Conservation (phyloP, 2,888 invertebrate species). For the Ichneumoninae sp. region DNA sequence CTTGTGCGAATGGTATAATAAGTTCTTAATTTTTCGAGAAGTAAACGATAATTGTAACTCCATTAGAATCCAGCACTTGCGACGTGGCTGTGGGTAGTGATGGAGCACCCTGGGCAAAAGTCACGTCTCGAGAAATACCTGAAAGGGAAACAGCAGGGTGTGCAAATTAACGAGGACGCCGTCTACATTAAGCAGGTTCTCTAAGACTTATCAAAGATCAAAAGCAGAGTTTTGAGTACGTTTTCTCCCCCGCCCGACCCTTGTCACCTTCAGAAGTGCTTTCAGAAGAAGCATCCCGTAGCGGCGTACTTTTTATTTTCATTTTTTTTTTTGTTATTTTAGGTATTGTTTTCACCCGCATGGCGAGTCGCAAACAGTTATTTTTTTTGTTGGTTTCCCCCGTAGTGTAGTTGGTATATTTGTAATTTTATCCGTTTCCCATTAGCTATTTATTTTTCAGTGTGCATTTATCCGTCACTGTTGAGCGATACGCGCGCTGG, state of each 20-base stretch:
- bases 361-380: constrained; percentile 40
- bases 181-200: constrained; percentile 80
- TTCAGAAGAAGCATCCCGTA: constrained; percentile 46
- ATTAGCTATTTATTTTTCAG: constrained; percentile 1
- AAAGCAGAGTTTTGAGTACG: constrained; percentile 62
- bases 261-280: constrained; percentile 42
- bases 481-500: constrained; percentile 10
- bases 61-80: constrained; percentile 85
- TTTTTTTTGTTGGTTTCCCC: constrained; percentile 12
- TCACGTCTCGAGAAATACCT: constrained; percentile 80
- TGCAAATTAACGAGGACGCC: constrained; percentile 78
- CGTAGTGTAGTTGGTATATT: constrained; percentile 2
- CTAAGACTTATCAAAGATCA: constrained; percentile 60
- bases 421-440: constrained; percentile 16
- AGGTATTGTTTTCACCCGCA: constrained; percentile 52
- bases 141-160: constrained; percentile 77
- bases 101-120: constrained; percentile 82
- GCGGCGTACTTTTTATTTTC: constrained; percentile 3
- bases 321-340: constrained; percentile 4
- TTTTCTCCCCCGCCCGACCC: constrained; percentile 19
- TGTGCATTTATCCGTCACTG: constrained; percentile 2
- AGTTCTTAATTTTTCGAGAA: neutral
- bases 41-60: constrained; percentile 58
- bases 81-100: constrained; percentile 85
- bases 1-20: constrained; percentile 8